Evolutionary conservation across 1,140 invertebrate genomes (phyloP).

Genomic region (Sycophaga agraensis): DNA sequence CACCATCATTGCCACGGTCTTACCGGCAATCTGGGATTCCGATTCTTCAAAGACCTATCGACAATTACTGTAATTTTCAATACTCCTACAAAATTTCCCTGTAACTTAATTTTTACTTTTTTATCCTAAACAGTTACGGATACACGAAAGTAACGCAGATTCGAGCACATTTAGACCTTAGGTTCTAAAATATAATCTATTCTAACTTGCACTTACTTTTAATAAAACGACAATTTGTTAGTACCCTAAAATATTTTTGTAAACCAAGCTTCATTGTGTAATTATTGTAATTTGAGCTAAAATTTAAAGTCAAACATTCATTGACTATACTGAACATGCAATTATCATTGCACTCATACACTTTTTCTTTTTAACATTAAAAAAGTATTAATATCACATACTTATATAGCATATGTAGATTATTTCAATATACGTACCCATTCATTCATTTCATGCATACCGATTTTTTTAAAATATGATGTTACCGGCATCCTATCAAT

Average conservation of each 20-base stretch:
- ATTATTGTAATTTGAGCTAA: no score
- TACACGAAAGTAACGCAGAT: background rate
- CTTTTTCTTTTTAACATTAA: background rate
- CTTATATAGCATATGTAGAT: slow-evolving; percentile 1
- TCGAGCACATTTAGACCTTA: slow-evolving; percentile 4
- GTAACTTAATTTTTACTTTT: slow-evolving; percentile 10
- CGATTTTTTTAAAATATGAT: background rate
- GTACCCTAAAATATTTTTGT: no score
- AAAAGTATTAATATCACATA: slow-evolving; percentile 3
- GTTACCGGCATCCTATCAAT: background rate
- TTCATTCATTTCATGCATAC: background rate
- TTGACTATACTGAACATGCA: background rate
- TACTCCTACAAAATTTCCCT: slow-evolving; percentile 1
- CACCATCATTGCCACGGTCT: slow-evolving; percentile 62
- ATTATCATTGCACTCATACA: background rate
- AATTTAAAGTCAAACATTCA: background rate
- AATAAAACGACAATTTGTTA: no score
- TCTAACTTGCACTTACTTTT: background rate
- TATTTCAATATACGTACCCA: slow-evolving; percentile 1
- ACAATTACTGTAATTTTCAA: slow-evolving; percentile 53
- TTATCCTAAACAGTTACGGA: background rate
- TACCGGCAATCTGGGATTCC: slow-evolving; percentile 65
- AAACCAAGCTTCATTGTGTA: no score
- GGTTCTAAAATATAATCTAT: background rate
- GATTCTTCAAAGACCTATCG: slow-evolving; percentile 59